These are phyloP conservation scores for Takifugu ocellatus DNA, from an alignment of 2,797 vertebrate species.

Conservation along the genomic window DNA sequence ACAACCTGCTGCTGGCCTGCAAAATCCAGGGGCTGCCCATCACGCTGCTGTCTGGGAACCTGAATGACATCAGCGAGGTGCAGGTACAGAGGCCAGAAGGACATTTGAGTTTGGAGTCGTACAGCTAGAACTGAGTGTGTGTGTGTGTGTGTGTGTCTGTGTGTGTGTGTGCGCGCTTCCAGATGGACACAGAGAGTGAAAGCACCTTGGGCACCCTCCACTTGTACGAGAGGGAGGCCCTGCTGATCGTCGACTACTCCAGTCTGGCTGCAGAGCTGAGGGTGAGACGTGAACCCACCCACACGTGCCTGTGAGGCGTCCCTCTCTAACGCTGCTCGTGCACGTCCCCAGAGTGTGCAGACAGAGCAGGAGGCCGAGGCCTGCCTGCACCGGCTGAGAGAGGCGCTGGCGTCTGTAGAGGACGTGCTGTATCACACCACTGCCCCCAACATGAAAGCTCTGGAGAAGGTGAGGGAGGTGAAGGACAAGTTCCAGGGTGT, in stretches of 20 bases:
- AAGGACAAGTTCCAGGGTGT: constrained; percentile 81
- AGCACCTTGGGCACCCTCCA: constrained; percentile 56
- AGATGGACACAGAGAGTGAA: constrained; percentile 80
- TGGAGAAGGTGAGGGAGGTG: constrained; percentile 80
- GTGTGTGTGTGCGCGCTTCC: constrained; percentile 20
- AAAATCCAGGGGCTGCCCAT: constrained; percentile 85
- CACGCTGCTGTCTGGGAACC: constrained; percentile 77
- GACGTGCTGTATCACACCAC: constrained; percentile 72
- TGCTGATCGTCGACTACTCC: constrained; percentile 84
- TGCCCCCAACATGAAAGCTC: constrained; percentile 86
- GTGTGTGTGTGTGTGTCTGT: no score
- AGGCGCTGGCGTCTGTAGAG: constrained; percentile 74
- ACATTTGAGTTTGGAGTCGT: no score
- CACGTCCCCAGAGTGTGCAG: constrained; percentile 66
- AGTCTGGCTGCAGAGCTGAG: constrained; percentile 67
- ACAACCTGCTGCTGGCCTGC: constrained; percentile 88
- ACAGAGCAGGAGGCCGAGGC: constrained; percentile 74
- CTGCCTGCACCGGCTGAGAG: constrained; percentile 64
- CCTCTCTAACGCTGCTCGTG: background rate
- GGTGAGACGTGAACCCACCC: constrained; percentile 62
- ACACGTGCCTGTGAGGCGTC: background rate
- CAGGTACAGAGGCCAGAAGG: constrained; percentile 71
- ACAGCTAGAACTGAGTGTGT: no score
- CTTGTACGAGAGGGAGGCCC: constrained; percentile 84
- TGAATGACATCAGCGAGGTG: constrained; percentile 86